Conservation (phyloP, 2,888 invertebrate genomes). For the Phortica okadai region DNA sequence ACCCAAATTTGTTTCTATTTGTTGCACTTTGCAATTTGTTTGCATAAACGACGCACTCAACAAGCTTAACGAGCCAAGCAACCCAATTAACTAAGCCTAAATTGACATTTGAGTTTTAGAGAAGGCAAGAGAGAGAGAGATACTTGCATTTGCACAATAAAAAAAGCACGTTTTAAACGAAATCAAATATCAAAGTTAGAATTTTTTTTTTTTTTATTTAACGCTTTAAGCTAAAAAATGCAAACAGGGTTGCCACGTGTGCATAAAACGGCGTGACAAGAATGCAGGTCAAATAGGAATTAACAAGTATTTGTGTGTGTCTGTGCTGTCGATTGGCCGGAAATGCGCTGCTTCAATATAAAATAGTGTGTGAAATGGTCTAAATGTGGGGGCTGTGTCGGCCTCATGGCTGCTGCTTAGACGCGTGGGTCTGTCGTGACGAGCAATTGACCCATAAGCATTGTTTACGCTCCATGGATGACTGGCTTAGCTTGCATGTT, state of each 20-base stretch:
- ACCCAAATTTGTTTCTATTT: background rate
- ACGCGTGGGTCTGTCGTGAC: background rate
- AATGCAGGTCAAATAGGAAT: constrained; percentile 5
- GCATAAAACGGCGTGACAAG: background rate
- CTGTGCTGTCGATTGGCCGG: background rate
- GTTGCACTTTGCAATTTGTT: background rate
- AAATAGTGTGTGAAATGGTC: constrained; percentile 5
- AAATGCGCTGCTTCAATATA: background rate
- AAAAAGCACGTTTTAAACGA: no score
- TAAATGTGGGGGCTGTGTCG: background rate
- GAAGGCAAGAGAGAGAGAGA: background rate
- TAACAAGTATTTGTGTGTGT: background rate
- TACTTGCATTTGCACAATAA: no score
- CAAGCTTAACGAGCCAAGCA: background rate
- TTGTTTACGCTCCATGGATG: background rate
- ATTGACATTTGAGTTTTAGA: constrained; percentile 1
- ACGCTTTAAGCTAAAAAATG: background rate
- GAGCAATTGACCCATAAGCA: background rate
- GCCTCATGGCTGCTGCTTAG: background rate
- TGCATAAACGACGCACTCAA: background rate
- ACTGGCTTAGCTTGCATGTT: background rate
- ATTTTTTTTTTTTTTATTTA: background rate
- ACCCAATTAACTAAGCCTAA: constrained; percentile 2
- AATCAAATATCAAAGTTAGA: background rate
- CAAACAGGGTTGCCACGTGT: background rate